phyloP scores from a whole-genome alignment of 2,113 vertebrate species.

The Gambusia holbrooki region DNA sequence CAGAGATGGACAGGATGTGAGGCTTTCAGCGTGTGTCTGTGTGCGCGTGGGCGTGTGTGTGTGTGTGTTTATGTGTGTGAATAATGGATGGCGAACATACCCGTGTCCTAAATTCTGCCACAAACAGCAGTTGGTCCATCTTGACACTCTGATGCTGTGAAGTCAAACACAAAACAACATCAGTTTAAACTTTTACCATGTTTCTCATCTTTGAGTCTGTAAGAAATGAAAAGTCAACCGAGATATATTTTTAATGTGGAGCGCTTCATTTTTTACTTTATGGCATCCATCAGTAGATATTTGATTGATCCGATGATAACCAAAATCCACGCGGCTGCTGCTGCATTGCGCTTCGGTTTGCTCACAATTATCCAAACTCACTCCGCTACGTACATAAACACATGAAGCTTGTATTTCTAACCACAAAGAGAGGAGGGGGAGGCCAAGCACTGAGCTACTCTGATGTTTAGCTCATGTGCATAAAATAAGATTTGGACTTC shows the following conservation, averaged over 20 bases:
- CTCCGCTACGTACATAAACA: background rate
- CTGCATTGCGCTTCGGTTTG: background rate
- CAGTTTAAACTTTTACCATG: background rate
- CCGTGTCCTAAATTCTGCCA: conserved; percentile 24
- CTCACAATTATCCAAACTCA: background rate
- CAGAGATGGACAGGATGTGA: conserved; percentile 59
- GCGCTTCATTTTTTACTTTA: background rate
- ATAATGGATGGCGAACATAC: conserved; percentile 26
- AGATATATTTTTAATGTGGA: background rate
- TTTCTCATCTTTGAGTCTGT: background rate
- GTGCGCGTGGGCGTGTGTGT: background rate
- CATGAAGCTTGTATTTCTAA: background rate
- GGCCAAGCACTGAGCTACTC: background rate
- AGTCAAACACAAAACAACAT: conserved; percentile 9
- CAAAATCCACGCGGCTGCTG: background rate
- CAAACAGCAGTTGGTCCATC: conserved; percentile 19
- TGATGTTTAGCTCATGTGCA: background rate
- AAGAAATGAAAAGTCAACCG: background rate
- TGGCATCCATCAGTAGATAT: background rate
- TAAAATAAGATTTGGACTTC: background rate
- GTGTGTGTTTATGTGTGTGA: conserved; percentile 8
- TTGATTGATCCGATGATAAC: background rate
- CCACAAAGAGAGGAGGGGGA: background rate
- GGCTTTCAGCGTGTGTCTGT: conserved; percentile 8
- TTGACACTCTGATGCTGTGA: conserved; percentile 3